Evolutionary conservation across 2,888 invertebrate species (phyloP).

Genomic region (Leptinotarsa juncta): DNA sequence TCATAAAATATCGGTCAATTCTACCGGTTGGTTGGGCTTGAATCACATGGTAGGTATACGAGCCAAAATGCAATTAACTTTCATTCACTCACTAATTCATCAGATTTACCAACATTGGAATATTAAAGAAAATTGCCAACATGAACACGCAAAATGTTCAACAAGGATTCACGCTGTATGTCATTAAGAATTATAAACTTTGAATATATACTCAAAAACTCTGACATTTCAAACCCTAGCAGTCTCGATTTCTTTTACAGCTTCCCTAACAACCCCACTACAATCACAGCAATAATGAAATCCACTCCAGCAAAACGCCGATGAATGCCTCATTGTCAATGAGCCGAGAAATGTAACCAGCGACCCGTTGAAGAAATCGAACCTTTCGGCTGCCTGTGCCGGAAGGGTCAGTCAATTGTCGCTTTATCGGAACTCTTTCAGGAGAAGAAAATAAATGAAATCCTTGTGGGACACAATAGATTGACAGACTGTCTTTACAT

Average conservation of each 20-base stretch:
- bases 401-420: slow-evolving; percentile 55
- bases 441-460: slow-evolving; percentile 57
- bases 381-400: slow-evolving; percentile 49
- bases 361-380: slow-evolving; percentile 49
- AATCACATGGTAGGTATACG: no score
- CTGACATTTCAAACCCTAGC: not conserved
- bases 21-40: no score
- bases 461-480: slow-evolving; percentile 55
- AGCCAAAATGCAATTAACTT: no score
- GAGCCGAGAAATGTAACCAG: slow-evolving; percentile 33
- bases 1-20: no score
- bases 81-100: no score
- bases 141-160: no score
- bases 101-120: no score
- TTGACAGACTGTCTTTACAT: slow-evolving; percentile 54
- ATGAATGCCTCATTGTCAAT: slow-evolving; percentile 22
- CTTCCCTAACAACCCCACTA: not conserved
- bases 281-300: slow-evolving; percentile 15
- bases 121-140: no score
- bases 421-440: slow-evolving; percentile 56
- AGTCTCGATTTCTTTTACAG: not conserved
- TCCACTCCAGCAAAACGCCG: slow-evolving; percentile 14
- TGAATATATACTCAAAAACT: no score
- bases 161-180: no score
- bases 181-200: no score